These are phyloP conservation scores for Drosophila limbata DNA, from an alignment of 2,888 invertebrate genomes.

Conservation along the genomic window DNA sequence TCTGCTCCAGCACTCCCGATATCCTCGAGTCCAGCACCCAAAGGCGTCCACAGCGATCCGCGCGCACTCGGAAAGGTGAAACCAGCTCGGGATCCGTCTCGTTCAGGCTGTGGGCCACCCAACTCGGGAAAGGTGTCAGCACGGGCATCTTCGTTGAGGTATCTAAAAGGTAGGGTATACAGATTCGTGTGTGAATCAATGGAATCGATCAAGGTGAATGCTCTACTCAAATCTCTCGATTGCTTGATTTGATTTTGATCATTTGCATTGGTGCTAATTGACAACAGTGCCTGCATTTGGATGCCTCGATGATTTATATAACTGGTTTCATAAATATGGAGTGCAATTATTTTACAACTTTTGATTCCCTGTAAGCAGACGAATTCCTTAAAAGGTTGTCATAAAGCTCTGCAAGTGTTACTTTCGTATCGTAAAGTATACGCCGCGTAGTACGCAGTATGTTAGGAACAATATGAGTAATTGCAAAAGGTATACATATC, in stretches of 20 bases:
- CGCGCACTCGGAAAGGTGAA: slow-evolving; percentile 90
- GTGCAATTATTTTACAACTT: slow-evolving; percentile 9
- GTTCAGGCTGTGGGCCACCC: slow-evolving; percentile 90
- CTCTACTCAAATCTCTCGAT: slow-evolving; percentile 12
- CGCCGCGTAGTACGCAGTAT: neutral
- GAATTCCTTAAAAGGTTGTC: neutral
- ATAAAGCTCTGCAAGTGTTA: neutral
- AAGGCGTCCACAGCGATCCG: slow-evolving; percentile 91
- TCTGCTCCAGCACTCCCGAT: slow-evolving; percentile 87
- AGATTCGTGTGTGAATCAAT: slow-evolving; percentile 7
- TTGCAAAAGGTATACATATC: too few relatives aligned
- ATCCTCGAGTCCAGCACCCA: slow-evolving; percentile 93
- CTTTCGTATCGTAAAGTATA: neutral
- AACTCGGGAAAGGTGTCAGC: slow-evolving; percentile 92
- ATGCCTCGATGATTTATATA: slow-evolving; percentile 31
- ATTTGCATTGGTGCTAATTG: slow-evolving; percentile 51
- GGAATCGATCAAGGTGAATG: slow-evolving; percentile 33
- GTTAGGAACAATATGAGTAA: neutral
- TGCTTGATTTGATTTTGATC: slow-evolving; percentile 12
- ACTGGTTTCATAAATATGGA: slow-evolving; percentile 24
- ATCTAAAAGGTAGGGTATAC: slow-evolving; percentile 86
- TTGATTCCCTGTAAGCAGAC: neutral
- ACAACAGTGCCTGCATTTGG: slow-evolving; percentile 10
- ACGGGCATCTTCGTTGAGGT: slow-evolving; percentile 88
- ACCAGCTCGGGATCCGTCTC: slow-evolving; percentile 88